Conservation (phyloP, 1,140 invertebrate species). For the Dendroctonus ponderosae region DNA sequence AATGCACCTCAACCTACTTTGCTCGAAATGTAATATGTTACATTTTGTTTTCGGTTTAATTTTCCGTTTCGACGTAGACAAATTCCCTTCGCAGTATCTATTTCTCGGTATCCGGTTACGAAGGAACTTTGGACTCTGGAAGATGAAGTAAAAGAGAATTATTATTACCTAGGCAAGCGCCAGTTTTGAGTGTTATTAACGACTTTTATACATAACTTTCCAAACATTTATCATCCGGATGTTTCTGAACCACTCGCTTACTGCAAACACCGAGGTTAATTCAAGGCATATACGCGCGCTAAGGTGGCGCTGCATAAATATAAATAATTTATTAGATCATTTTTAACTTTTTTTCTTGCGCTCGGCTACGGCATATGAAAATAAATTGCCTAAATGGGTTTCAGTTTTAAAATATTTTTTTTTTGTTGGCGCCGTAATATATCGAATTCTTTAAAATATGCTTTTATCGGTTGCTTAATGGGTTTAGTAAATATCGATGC, state of each 20-base stretch:
- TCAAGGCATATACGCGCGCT: slow-evolving; percentile 27
- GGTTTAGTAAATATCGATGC: too few relatives aligned
- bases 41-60: slow-evolving; percentile 33
- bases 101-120: slow-evolving; percentile 48
- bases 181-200: slow-evolving; percentile 51
- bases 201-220: slow-evolving; percentile 51
- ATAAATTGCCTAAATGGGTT: too few relatives aligned
- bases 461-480: too few relatives aligned
- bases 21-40: slow-evolving; percentile 24
- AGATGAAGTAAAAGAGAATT: slow-evolving; percentile 44
- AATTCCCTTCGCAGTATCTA: slow-evolving; percentile 46
- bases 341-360: slow-evolving; percentile 9
- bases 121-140: slow-evolving; percentile 47
- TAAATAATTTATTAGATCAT: slow-evolving; percentile 31
- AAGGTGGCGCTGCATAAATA: slow-evolving; percentile 27
- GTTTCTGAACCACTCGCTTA: slow-evolving; percentile 31
- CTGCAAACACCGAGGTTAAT: slow-evolving; percentile 37
- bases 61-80: slow-evolving; percentile 41
- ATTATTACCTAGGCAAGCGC: slow-evolving; percentile 49
- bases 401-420: too few relatives aligned
- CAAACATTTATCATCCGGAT: slow-evolving; percentile 47
- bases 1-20: slow-evolving; percentile 20
- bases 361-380: too few relatives aligned
- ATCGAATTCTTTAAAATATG: too few relatives aligned
- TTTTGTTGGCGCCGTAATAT: too few relatives aligned